A percentile compares a stretch with the other conserved stretches of the same genome.
Conservation (phyloP, 2,113 vertebrate genomes). For the Dasypus novemcinctus region DNA sequence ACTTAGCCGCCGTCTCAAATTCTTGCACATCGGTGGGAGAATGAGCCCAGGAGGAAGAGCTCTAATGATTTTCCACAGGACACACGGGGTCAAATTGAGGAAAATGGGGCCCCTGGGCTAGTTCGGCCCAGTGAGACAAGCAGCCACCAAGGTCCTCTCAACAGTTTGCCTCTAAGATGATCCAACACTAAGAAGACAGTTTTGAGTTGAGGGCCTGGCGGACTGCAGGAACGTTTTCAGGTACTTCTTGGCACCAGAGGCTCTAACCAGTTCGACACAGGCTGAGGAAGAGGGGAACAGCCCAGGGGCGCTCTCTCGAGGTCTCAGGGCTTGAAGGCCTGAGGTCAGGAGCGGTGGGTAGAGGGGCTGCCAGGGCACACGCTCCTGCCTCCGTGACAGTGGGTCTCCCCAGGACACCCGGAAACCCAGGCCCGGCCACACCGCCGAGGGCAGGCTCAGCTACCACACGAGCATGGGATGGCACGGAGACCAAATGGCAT, state of each 20-base stretch:
- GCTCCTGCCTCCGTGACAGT: neutral
- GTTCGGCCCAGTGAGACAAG: neutral
- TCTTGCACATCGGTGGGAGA: neutral
- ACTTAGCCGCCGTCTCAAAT: neutral
- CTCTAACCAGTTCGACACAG: neutral
- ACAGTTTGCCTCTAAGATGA: neutral
- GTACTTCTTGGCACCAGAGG: neutral
- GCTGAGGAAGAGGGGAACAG: neutral
- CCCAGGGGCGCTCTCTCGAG: neutral
- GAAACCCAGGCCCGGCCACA: neutral
- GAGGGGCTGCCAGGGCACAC: neutral
- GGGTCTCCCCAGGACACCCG: neutral
- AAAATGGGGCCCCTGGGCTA: neutral
- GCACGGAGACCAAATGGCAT: constrained; percentile 36
- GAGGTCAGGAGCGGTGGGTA: neutral
- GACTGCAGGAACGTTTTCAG: neutral
- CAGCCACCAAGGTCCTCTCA: neutral
- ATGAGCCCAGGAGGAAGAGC: neutral
- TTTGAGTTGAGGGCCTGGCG: neutral
- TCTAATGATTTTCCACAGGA: neutral
- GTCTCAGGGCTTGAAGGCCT: neutral
- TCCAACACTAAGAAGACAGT: neutral
- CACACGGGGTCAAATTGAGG: neutral
- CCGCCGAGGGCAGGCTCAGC: constrained; percentile 15
- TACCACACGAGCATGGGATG: constrained; percentile 57